Percentiles rank a stretch among this genome's conserved stretches.
Evolutionary conservation across 2,888 invertebrate species (phyloP).

Genomic region (Hydrotaea diabolus): DNA sequence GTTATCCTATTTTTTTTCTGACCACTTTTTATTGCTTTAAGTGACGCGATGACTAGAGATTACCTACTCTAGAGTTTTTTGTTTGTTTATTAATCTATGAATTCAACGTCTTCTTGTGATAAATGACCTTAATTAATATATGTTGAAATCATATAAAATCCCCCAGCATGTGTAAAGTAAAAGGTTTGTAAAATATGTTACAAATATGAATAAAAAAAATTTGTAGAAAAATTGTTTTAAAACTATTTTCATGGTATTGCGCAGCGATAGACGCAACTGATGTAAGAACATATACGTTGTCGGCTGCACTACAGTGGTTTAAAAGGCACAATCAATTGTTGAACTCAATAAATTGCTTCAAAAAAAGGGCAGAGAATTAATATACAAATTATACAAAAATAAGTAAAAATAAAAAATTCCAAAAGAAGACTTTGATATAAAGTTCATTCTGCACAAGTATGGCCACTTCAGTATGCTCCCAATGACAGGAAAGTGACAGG

Average conservation of each 20-base stretch:
- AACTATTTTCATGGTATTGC: background rate
- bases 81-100: conserved; percentile 47
- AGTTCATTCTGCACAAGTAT: no score
- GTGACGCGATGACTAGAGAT: conserved; percentile 50
- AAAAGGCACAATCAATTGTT: conserved; percentile 49
- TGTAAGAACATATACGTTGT: background rate
- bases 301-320: conserved; percentile 22
- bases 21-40: conserved; percentile 23
- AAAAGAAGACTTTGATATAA: no score
- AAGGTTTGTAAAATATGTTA: conserved; percentile 36
- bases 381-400: no score
- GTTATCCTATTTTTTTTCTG: background rate
- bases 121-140: conserved; percentile 35
- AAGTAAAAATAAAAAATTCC: no score
- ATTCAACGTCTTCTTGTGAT: conserved; percentile 30
- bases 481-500: no score
- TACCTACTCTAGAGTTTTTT: conserved; percentile 43
- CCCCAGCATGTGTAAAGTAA: background rate
- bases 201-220: conserved; percentile 29
- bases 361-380: no score
- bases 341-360: conserved; percentile 43
- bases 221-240: conserved; percentile 16
- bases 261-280: no score
- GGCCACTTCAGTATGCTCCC: no score
- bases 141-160: conserved; percentile 21